Evolutionary conservation across 1,140 invertebrate genomes (phyloP), one percentile per base, ranked within the genome.

Genomic region (Anadara kagoshimensis): DNA sequence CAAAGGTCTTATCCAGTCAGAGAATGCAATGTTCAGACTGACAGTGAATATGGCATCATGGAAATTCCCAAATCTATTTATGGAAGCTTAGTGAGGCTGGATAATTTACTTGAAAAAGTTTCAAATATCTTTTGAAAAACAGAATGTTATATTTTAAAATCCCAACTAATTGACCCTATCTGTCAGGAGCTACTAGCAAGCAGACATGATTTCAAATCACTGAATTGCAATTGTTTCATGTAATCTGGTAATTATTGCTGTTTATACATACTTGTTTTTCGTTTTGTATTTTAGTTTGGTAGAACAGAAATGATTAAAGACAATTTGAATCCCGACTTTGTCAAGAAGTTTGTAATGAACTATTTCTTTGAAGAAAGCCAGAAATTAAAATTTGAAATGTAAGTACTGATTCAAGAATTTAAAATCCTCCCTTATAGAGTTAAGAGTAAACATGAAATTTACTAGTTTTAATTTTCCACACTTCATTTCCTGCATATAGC

Each of bases 341-440:
- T 87, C 12, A 90, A 89, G 65, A 91, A 91, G 77, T 90, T 92
- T 77, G 75, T 85, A 5, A 72, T 92, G 7, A 86, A 91, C 49
- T 92, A 91, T 79, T 89, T 85, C 69, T 93, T 93, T 87, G 92
- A 93, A 82, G 90, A 91, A 72, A 81, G 79, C 68, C 90, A 91
- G 75, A 81, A 82, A 57, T 78, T 91, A 2, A 87, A 84, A 63
- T 91, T 91, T 85, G 85, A 89, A 83, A 67, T 91, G 90, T 91
- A 78, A 84, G 86, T 80, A 49, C 54, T 14, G 56, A 29, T n/a
- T 56, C 41, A 14, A 58, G n/a, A 57, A 16, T 62, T 43, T 54
- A 18, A n/a, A 41, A 11, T 65, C 16, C 18, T 51, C 1, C 41
- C 5, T 8, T 43, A 0, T 11, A 69, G 58, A 16, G 49, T 12